Base-by-base conservation (phyloP, 1,140 invertebrate species). In the Psix sp. region DNA sequence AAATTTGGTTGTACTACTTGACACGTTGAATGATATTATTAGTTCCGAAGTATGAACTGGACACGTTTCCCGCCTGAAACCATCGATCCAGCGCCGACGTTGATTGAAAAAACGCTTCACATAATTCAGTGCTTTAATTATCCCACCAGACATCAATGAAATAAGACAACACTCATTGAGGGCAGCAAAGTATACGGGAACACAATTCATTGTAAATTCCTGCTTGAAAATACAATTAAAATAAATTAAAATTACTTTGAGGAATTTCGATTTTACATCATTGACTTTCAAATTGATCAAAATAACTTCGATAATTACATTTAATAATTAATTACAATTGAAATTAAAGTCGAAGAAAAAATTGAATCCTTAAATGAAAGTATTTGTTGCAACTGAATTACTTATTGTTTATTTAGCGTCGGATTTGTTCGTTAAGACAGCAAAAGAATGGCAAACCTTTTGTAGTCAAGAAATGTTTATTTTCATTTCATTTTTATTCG, bases 71-170 rank as follows among this genome's bases (percentile, higher is more conserved):
- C 62, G 66, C 21, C 66, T 21, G 35, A 56, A 60, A 62, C 36
- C 45, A 70, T 70, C 56, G 66, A 60, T 70, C 56, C 56, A 57
- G 40, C 62, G 29, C 66, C n/a, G 20, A 36, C 42, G 31, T 62
- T 62, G 66, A 70, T 70, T 70, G 66, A 70, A 70, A 70, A 70
- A 70, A n/a, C 18, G 31, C 38, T 36, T 15, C 15, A 59, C 33
- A 59, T 59, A 51, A 59, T 68, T 68, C 54, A 68, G n/a, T 14
- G 54, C 17, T 68, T 68, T 68, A 68, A 68, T 68, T 59, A 52
- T 59, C 18, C 10, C 36, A 7, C 49, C 35, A 43, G 18, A 21
- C 17, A 13, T 45, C 16, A 33, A 40, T 46, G 36, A 40, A 56
- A 56, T 56, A 63, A 51, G 59, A 39, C 21, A 59, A 59, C 21